Evolutionary conservation across 2,888 invertebrate species (phyloP), one percentile per base, ranked within the genome.

Genomic region (Melolontha melolontha): DNA sequence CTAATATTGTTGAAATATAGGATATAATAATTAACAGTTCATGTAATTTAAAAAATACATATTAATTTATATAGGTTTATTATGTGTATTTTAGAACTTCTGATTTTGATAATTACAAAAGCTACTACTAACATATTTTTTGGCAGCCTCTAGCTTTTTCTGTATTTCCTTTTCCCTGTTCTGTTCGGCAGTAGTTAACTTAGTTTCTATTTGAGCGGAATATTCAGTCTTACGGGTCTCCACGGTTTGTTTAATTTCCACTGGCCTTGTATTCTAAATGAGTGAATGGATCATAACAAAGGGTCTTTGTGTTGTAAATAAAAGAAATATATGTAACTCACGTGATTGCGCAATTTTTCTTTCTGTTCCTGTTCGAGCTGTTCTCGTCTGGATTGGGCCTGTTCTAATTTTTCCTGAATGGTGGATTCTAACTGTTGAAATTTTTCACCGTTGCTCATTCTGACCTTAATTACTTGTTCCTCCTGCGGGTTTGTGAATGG

Each of bases 121-220:
- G 34, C 47, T 4, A 34, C 16, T 72, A 72, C 70, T 71, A 71
- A 94, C 94, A 88, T 92, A 91, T 85, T 92, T 92, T 85, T 92
- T 92, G 79, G 91, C 90, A 82, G 89, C 90, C 82, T 94, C 94
- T 83, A 95, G 87, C 86, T 93, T 92, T 85, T 92, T 92, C 86
- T 92, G 91, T 73, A 94, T 89, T 84, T 94, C 94, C 84, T 91
- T 91, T 83, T 92, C 92, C 76, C 95, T 88, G 82, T 95, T 95
- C 83, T 89, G 89, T 84, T 94, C 92, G 72, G 94, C 94, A 74
- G 90, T 87, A 76, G 90, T 90, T 79, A 94, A 88, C 84, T 93
- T 94, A 80, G 87, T 90, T 84, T 85, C 85, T 71, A 86, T 79
- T 77, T 86, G 85, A 78, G 86, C 86, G 77, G 86, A 85, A 79